phyloP scores from a whole-genome alignment of 2,797 vertebrate species.

The Bucorvus abyssinicus region DNA sequence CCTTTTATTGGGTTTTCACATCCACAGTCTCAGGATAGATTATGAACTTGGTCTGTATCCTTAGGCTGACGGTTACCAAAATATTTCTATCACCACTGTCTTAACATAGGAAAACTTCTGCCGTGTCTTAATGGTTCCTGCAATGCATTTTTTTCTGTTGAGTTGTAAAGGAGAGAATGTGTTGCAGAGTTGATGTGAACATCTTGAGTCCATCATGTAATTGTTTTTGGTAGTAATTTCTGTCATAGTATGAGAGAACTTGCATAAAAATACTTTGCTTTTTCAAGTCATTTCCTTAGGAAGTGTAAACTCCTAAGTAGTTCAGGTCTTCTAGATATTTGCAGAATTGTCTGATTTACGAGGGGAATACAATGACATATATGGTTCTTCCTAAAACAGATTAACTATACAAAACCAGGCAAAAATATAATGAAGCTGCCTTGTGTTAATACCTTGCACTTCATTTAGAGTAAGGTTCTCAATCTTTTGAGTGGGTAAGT shows the following conservation, averaged over 20 bases:
- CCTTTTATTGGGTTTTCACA: not conserved
- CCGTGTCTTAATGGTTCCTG: not conserved
- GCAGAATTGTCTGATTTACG: not conserved
- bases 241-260: not conserved
- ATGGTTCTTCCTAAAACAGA: not conserved
- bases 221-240: not conserved
- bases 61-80: not conserved
- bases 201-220: not conserved
- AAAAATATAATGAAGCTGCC: not conserved
- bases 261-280: not conserved
- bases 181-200: not conserved
- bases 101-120: not conserved
- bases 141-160: not conserved
- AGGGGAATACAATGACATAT: fast-evolving
- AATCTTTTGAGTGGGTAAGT: not conserved
- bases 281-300: not conserved
- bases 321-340: not conserved
- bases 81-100: not conserved
- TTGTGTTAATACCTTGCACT: not conserved
- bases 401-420: not conserved
- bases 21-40: not conserved
- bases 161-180: not conserved
- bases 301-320: not conserved
- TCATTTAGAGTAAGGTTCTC: not conserved
- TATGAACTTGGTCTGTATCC: not conserved